Base-by-base conservation (phyloP, 2,797 vertebrate genomes). In the Hirundo rustica region DNA sequence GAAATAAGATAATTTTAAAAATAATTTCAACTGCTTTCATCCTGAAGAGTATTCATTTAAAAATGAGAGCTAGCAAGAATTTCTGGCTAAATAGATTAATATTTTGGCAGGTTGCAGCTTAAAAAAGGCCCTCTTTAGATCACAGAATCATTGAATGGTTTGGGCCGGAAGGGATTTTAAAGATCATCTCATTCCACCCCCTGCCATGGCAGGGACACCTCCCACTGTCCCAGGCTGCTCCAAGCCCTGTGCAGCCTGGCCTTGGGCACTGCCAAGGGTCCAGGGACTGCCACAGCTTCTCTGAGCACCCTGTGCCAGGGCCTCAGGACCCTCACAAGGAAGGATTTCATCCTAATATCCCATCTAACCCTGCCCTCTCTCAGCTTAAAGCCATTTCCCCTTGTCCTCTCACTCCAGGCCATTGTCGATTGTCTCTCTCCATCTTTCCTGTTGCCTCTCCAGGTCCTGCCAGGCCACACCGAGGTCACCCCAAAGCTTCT, bases 351-450 rank as follows among this genome's bases (percentile, higher is more conserved):
- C 45, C 32, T 0, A n/a, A 15, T 15, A 25, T 51, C 23, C 23
- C 4, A 58, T 60, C 38, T 0, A 21, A 0, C 0, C 4, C 42
- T 19, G 1, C 1, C 0, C 10, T 25, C 16, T 50, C 5, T 0
- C 26, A 48, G 2, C 2, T 1, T 0, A 0, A 16, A 72, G 19
- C 23, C n/a, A 47, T 45, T 60, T 3, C 32, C 15, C 1, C 0
- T 7, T 30, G 4, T 40, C n/a, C 54, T 40, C 25, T 0, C 53
- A 0, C 16, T 73, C 38, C 53, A 58, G 7, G 1, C 13, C 8
- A 6, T 11, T 51, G 16, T 0, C 0, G 27, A 11, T 51, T 29
- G 21, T 51, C n/a, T 25, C 25, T 60, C 40, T 16, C 30, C 47
- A 19, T 30, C 0, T 18, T 40, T 30, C 14, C 2, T 45, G 18